These are phyloP conservation scores for Cisticola juncidis DNA, from an alignment of 2,113 vertebrate genomes.

Conservation along the genomic window DNA sequence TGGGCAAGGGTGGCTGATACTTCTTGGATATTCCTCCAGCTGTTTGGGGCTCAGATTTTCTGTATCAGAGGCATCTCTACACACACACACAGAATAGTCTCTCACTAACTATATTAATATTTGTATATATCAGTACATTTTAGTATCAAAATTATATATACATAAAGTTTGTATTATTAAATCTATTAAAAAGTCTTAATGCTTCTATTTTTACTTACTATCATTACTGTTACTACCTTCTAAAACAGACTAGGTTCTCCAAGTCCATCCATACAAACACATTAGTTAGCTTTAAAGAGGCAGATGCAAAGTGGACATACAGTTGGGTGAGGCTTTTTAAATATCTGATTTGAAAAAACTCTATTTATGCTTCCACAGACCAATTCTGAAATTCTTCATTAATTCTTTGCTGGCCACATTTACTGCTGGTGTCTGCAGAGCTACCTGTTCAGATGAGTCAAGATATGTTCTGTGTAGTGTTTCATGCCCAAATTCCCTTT, in stretches of 20 bases:
- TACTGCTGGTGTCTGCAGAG: neutral
- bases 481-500: neutral
- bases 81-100: neutral
- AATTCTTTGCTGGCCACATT: neutral
- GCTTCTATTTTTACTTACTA: neutral
- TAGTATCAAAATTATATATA: neutral
- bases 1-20: neutral
- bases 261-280: neutral
- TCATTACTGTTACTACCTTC: neutral
- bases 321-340: neutral
- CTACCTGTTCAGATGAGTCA: neutral
- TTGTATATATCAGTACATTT: neutral
- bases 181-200: neutral
- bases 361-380: neutral
- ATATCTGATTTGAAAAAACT: neutral
- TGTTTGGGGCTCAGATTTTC: neutral
- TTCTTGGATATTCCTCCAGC: neutral
- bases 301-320: neutral
- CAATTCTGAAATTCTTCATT: neutral
- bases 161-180: neutral
- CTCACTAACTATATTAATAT: neutral
- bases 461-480: neutral
- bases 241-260: neutral
- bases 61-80: neutral
- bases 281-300: neutral